phyloP scores from a whole-genome alignment of 1,140 invertebrate species.

The Papilio xuthus region DNA sequence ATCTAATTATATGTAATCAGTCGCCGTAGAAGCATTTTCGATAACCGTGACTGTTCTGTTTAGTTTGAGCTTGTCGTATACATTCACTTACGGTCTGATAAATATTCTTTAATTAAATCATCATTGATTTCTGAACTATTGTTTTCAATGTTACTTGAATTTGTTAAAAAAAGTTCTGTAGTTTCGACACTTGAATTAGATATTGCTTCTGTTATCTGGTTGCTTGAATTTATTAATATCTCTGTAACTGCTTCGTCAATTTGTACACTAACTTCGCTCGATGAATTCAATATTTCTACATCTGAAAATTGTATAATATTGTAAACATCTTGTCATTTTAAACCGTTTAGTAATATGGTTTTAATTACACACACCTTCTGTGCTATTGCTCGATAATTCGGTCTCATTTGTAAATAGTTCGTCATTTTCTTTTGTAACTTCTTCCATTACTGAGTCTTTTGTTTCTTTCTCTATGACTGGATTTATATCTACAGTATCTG shows the following conservation, averaged over 20 bases:
- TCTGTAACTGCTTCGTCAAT: neutral
- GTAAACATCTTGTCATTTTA: neutral
- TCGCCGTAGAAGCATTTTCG: neutral
- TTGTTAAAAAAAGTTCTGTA: neutral
- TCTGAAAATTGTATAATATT: conserved; percentile 19
- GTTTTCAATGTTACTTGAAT: conserved; percentile 33
- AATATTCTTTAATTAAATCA: conserved; percentile 55
- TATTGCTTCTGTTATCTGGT: neutral
- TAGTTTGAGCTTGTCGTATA: neutral
- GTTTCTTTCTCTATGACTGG: conserved; percentile 41
- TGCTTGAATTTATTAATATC: neutral
- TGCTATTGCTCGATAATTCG: neutral
- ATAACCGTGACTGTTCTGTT: neutral
- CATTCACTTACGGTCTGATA: conserved; percentile 64
- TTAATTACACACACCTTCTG: neutral
- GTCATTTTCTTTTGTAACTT: conserved; percentile 1
- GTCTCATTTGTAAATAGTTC: neutral
- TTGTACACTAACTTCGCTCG: conserved; percentile 22
- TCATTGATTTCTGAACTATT: conserved; percentile 40
- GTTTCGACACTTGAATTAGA: neutral
- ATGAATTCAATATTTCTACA: neutral
- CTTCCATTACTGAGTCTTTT: neutral
- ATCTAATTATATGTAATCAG: too few species aligned
- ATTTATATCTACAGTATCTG: conserved; percentile 55
- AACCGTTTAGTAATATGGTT: neutral